Evolutionary conservation across 2,113 vertebrate species (phyloP).

Genomic region (Pagrus major): DNA sequence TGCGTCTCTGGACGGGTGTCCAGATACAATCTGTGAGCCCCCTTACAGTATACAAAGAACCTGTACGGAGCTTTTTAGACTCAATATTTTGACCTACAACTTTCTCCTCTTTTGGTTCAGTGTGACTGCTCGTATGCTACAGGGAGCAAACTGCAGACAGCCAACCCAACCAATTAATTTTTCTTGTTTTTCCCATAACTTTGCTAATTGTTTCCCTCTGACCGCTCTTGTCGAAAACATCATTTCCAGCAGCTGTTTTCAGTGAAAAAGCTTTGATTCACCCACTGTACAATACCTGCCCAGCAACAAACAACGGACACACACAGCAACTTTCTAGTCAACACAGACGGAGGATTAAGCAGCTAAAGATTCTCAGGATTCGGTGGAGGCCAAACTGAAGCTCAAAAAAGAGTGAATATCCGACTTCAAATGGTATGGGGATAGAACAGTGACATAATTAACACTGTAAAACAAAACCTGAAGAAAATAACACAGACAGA

Average conservation of each 20-base stretch:
- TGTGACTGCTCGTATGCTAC: background rate
- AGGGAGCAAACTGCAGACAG: background rate
- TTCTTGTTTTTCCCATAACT: background rate
- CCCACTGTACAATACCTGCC: background rate
- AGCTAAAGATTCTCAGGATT: background rate
- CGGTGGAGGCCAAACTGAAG: background rate
- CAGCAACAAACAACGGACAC: background rate
- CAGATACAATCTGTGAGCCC: no score
- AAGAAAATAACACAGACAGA: no score
- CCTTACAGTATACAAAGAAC: no score
- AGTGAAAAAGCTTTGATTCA: background rate
- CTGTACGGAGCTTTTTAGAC: background rate
- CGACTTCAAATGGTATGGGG: no score
- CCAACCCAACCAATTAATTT: background rate
- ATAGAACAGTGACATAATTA: no score
- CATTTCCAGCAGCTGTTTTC: background rate
- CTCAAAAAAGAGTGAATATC: no score
- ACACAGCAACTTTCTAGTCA: background rate
- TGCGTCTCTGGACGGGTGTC: no score
- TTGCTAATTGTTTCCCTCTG: background rate
- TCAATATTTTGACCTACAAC: background rate
- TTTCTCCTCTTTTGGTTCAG: background rate
- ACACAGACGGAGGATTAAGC: background rate
- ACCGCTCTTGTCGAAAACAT: background rate
- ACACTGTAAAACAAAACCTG: no score